Percentiles rank a stretch among this genome's conserved stretches.
Conservation (phyloP, 1,140 invertebrate species). For the Bombus superbus region DNA sequence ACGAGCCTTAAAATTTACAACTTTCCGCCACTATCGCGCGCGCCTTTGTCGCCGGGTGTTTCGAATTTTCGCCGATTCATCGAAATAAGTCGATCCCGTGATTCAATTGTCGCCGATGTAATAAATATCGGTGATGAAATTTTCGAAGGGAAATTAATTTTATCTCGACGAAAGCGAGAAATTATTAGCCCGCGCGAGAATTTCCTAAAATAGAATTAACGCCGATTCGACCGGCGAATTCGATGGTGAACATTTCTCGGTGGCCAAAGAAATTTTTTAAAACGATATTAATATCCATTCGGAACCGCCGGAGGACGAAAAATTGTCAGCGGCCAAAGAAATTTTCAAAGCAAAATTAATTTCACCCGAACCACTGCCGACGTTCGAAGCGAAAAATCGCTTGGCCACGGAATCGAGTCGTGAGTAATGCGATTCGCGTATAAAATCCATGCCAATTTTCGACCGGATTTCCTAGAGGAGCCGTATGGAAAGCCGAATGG, state of each 20-base stretch:
- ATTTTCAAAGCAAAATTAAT: slow-evolving; percentile 15
- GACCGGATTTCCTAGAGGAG: slow-evolving; percentile 61
- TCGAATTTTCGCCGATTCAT: neutral
- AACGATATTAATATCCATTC: neutral
- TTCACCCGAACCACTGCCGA: neutral
- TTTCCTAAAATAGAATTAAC: neutral
- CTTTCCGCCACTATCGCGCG: neutral
- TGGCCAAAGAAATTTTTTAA: neutral
- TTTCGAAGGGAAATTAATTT: neutral
- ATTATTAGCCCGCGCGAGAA: neutral
- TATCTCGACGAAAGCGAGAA: neutral
- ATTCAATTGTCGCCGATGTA: neutral
- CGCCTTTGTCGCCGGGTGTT: neutral
- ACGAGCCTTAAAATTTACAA: neutral
- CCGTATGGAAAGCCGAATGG: slow-evolving; percentile 42
- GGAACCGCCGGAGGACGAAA: too few relatives aligned
- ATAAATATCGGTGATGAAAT: neutral
- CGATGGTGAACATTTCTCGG: neutral
- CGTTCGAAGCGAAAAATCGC: slow-evolving; percentile 26
- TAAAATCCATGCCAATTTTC: slow-evolving; percentile 48
- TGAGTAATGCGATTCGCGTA: slow-evolving; percentile 33
- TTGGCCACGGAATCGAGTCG: too few relatives aligned
- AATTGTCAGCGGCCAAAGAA: neutral
- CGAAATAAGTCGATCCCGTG: neutral
- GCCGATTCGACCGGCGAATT: too few relatives aligned